Evolutionary conservation across 2,888 invertebrate genomes (phyloP).

Genomic region (Keiferia lycopersicella): DNA sequence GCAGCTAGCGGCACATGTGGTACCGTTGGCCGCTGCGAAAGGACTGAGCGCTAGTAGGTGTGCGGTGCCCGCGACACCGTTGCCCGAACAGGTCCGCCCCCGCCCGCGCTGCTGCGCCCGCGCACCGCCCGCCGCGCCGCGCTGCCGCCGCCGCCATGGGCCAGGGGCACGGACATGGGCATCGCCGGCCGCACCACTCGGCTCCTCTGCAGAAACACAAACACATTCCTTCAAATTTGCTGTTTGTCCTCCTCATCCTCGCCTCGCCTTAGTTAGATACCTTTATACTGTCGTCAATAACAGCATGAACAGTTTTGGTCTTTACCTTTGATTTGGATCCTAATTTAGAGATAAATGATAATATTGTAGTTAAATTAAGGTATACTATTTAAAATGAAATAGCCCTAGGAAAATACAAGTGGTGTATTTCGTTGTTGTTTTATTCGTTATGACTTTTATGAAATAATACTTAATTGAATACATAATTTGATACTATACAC

Average conservation of each 20-base stretch:
- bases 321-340: too few species aligned
- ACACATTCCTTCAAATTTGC: slow-evolving; percentile 77
- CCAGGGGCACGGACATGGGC: slow-evolving; percentile 33
- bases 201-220: slow-evolving; percentile 46
- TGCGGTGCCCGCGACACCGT: slow-evolving; percentile 77
- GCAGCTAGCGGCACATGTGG: slow-evolving; percentile 75
- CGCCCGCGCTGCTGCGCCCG: slow-evolving; percentile 62
- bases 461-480: too few species aligned
- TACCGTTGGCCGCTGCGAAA: slow-evolving; percentile 79
- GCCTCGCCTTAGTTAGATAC: slow-evolving; percentile 29
- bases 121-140: slow-evolving; percentile 48
- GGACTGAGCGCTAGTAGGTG: slow-evolving; percentile 72
- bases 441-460: too few species aligned
- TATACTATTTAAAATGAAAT: too few species aligned
- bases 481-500: too few species aligned
- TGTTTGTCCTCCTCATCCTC: slow-evolving; percentile 58
- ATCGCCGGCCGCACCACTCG: slow-evolving; percentile 43
- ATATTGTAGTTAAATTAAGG: too few species aligned
- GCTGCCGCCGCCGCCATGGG: slow-evolving; percentile 36
- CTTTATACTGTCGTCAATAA: too few species aligned
- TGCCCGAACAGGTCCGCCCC: slow-evolving; percentile 78
- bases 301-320: too few species aligned
- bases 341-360: too few species aligned
- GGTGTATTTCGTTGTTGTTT: too few species aligned
- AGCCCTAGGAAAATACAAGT: too few species aligned